These are phyloP conservation scores for Agonopterix heracliana DNA, from an alignment of 2,888 invertebrate genomes.

Conservation along the genomic window DNA sequence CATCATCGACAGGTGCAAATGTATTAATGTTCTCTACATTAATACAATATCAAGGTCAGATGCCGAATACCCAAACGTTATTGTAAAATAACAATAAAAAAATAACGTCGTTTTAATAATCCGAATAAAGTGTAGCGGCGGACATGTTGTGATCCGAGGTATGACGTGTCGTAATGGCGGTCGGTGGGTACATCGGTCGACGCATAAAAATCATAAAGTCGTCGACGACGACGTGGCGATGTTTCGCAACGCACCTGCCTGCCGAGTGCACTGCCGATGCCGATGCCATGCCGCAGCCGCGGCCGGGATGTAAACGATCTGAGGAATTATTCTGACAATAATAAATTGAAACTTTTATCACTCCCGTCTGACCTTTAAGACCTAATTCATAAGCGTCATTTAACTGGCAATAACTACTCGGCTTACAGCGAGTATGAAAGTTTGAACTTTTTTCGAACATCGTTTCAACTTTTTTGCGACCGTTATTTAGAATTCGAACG, in stretches of 20 bases:
- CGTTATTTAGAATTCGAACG: no score
- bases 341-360: slow-evolving; percentile 1
- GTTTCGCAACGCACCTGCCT: slow-evolving; percentile 58
- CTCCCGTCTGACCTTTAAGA: neutral
- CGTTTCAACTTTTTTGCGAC: no score
- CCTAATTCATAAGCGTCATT: neutral
- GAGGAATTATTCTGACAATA: slow-evolving; percentile 4
- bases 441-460: no score
- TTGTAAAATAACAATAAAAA: slow-evolving; percentile 18
- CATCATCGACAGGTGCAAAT: slow-evolving; percentile 2
- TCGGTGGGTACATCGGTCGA: slow-evolving; percentile 29
- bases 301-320: slow-evolving; percentile 6
- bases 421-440: no score
- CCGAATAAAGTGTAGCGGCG: slow-evolving; percentile 20
- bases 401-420: neutral
- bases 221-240: slow-evolving; percentile 37
- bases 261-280: slow-evolving; percentile 9
- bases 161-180: slow-evolving; percentile 55
- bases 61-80: slow-evolving; percentile 16
- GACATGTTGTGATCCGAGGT: slow-evolving; percentile 46
- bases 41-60: slow-evolving; percentile 6
- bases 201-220: slow-evolving; percentile 56
- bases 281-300: neutral
- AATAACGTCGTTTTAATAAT: no score
- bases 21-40: neutral